Base-by-base conservation (phyloP, 2,888 invertebrate species). In the Troilus luridus region DNA sequence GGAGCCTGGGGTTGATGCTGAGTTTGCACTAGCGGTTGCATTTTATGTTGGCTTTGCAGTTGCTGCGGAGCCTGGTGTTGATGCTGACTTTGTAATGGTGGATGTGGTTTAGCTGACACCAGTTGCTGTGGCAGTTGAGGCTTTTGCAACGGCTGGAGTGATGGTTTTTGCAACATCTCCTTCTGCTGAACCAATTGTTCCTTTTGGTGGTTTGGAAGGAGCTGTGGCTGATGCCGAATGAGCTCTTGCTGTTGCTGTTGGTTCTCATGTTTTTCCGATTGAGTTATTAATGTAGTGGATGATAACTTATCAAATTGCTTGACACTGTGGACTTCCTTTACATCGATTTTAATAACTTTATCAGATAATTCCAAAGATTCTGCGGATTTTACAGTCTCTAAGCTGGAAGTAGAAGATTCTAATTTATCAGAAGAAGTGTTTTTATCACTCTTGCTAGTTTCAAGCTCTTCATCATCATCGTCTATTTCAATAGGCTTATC, bases 401-500 rank as follows among this genome's bases (percentile, higher is more conserved):
- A 85, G 9, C 54, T 85, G 56, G 56, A 85, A 85, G 17, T 58
- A 56, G 85, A 85, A 56, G 85, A n/a, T n/a, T 85, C 85, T 56
- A 85, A 56, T 58, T 85, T 85, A 56, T 85, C 56, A 11, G 56
- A 41, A 77, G 72, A 77, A 19, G 7, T 27, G 72, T 77, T 77
- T 41, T 77, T 77, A 41, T 77, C 72, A 8, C 72, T 41, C 19
- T 77, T 77, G 41, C 72, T 77, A 17, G 72, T 77, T 41, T 77
- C 72, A 77, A 77, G 27, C 56, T 56, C 56, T 56, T 85, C 85
- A 56, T 85, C 85, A n/a, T 85, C 85, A 56, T 81, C 81, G 56
- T 81, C 81, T 17, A 85, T 85, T 58, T 85, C 85, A 8, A 85
- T 85, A 54, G 85, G 85, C 14, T 85, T 85, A 85, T 58, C 85